Conservation (phyloP, 2,797 vertebrate species). For the Chaetodon trifasciatus region DNA sequence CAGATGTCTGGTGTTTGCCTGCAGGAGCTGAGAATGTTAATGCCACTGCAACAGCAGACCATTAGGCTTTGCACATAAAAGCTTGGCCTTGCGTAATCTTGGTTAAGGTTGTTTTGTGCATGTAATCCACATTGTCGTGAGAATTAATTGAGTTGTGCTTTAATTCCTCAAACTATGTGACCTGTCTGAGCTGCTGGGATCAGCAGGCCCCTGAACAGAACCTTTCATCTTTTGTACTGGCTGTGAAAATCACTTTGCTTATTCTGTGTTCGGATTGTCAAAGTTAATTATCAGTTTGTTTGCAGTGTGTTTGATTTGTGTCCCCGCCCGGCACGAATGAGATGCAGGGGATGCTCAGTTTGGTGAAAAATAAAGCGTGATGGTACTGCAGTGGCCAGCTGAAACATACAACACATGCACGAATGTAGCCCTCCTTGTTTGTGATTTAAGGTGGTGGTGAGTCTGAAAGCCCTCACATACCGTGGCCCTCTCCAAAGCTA, state of each 20-base stretch:
- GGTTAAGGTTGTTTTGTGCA: constrained; percentile 27
- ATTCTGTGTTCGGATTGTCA: constrained; percentile 20
- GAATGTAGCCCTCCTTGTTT: constrained; percentile 6
- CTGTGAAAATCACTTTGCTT: constrained; percentile 23
- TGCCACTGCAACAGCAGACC: constrained; percentile 31
- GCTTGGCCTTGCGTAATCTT: constrained; percentile 31
- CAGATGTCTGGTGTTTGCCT: constrained; percentile 32
- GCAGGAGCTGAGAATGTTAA: constrained; percentile 19
- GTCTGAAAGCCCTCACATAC: constrained; percentile 39
- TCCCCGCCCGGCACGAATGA: constrained; percentile 41
- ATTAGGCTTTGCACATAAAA: constrained; percentile 17
- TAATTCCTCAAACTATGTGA: constrained; percentile 75
- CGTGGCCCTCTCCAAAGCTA: constrained; percentile 38
- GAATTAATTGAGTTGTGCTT: constrained; percentile 52
- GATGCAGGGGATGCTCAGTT: constrained; percentile 15
- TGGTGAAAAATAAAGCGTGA: constrained; percentile 7
- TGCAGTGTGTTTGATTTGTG: constrained; percentile 39
- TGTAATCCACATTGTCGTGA: constrained; percentile 57
- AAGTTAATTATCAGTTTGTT: constrained; percentile 26
- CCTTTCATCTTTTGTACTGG: constrained; percentile 29
- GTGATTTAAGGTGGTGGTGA: constrained; percentile 32
- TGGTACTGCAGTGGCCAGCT: constrained; percentile 1
- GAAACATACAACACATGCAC: constrained; percentile 10
- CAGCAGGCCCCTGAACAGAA: constrained; percentile 18
- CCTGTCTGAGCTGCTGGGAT: constrained; percentile 66